These are phyloP conservation scores for Chrysotoxum bicinctum DNA, from an alignment of 2,888 invertebrate genomes.

Conservation along the genomic window DNA sequence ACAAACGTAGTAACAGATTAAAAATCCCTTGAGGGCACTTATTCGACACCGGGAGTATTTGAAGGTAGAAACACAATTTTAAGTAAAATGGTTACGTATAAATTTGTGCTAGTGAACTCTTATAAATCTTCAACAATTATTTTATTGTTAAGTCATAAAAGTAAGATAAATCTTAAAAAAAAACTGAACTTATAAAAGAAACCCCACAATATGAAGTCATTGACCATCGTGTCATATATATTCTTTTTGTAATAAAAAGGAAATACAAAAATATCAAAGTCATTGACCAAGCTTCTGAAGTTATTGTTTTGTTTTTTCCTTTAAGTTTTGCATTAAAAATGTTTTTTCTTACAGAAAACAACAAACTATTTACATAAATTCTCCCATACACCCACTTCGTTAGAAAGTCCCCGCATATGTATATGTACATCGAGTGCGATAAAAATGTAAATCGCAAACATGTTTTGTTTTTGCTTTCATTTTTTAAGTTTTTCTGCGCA, in stretches of 20 bases:
- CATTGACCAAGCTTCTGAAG: conserved; percentile 11
- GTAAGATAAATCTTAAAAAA: too few species aligned
- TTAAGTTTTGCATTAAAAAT: background rate
- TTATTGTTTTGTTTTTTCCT: too few species aligned
- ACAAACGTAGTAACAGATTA: too few species aligned
- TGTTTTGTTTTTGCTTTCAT: conserved; percentile 20
- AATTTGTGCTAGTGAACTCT: too few species aligned
- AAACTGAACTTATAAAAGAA: background rate
- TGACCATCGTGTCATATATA: background rate
- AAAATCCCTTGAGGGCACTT: too few species aligned
- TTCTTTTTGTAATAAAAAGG: background rate
- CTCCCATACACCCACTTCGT: background rate
- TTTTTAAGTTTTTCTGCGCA: conserved; percentile 10
- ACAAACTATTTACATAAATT: conserved; percentile 45
- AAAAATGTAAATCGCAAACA: conserved; percentile 66
- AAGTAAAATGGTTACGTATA: too few species aligned
- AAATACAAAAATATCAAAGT: background rate
- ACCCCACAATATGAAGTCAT: background rate
- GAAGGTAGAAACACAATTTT: too few species aligned
- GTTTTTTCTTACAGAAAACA: background rate
- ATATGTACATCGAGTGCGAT: conserved; percentile 14
- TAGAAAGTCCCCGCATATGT: conserved; percentile 1
- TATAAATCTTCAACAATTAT: too few species aligned
- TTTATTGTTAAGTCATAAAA: too few species aligned
- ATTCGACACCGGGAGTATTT: too few species aligned